A percentile compares a stretch with the other conserved stretches of the same genome.
These are phyloP conservation scores for Saccostrea glomerata DNA, from an alignment of 1,140 invertebrate species.

Conservation along the genomic window DNA sequence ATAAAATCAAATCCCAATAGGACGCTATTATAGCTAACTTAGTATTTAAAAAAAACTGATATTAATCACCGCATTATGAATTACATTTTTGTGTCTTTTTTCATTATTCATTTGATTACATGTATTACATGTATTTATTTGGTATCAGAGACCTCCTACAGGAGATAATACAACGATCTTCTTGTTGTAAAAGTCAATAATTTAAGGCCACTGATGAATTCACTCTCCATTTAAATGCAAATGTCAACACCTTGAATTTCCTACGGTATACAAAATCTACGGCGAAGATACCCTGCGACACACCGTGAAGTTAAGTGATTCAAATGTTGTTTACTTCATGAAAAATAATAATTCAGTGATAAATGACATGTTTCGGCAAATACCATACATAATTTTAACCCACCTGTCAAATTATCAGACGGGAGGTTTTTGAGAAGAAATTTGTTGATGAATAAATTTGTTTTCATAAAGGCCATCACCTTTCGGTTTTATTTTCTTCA, in stretches of 20 bases:
- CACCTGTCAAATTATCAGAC: not conserved
- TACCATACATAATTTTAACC: conserved; percentile 30
- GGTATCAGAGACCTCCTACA: no score
- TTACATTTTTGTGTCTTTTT: no score
- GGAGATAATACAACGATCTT: no score
- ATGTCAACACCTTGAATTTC: not conserved
- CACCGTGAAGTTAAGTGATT: not conserved
- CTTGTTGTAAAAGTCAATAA: no score
- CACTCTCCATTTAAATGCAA: no score
- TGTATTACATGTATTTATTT: no score
- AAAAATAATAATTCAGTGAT: not conserved
- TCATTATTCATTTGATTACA: no score
- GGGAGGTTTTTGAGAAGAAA: not conserved
- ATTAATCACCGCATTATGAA: no score
- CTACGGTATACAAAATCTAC: not conserved
- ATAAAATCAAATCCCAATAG: no score
- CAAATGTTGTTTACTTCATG: not conserved
- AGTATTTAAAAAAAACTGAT: no score
- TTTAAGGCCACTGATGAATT: no score
- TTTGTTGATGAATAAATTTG: not conserved
- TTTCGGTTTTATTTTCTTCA: not conserved
- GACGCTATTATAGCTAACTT: no score
- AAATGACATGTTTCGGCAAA: not conserved
- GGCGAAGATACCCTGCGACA: not conserved
- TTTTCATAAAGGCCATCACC: not conserved